Evolutionary conservation across 2,888 invertebrate genomes (phyloP).

Genomic region (Pyrrhia umbra): DNA sequence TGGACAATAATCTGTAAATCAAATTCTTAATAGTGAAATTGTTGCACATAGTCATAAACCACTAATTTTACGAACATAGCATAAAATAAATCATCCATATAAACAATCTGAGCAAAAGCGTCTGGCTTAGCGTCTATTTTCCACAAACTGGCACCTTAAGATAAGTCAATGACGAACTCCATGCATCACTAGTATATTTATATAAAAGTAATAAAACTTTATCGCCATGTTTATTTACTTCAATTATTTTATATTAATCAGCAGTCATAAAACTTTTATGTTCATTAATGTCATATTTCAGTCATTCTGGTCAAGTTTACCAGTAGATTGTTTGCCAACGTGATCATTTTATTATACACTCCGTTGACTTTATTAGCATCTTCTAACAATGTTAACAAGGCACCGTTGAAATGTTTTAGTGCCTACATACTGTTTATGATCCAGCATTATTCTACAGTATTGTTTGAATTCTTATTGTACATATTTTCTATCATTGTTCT

Average conservation of each 20-base stretch:
- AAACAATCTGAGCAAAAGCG: background rate
- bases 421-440: conserved; percentile 5
- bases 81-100: no score
- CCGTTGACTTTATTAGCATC: conserved; percentile 30
- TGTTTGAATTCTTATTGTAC: conserved; percentile 14
- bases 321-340: conserved; percentile 17
- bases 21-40: no score
- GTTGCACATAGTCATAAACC: no score
- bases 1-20: no score
- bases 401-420: conserved; percentile 10
- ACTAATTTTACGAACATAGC: no score
- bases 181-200: conserved; percentile 6
- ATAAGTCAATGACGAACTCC: conserved; percentile 28
- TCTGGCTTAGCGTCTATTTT: conserved; percentile 8
- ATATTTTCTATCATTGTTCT: conserved; percentile 1
- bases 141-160: conserved; percentile 6
- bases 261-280: conserved; percentile 29
- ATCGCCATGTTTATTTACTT: conserved; percentile 23
- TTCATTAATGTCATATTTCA: conserved; percentile 25
- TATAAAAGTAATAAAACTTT: conserved; percentile 19
- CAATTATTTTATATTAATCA: conserved; percentile 28
- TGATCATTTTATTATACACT: conserved; percentile 26
- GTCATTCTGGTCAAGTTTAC: conserved; percentile 24
- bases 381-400: conserved; percentile 19
- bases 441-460: background rate